These are phyloP conservation scores for Apamea sordens DNA, from an alignment of 2,888 invertebrate species.

Conservation along the genomic window DNA sequence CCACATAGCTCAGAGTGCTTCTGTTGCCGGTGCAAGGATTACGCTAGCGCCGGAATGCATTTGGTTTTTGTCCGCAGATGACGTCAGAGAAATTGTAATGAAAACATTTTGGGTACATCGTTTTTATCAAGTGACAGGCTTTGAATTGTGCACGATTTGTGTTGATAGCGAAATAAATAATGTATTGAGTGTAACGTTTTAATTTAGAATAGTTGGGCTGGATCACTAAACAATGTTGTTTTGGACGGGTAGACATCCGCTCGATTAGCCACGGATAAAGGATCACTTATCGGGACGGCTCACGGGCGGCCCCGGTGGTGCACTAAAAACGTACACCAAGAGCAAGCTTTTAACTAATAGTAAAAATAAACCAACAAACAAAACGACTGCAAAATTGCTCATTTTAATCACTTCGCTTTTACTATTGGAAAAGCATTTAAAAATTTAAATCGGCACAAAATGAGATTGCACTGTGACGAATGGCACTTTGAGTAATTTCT, in stretches of 20 bases:
- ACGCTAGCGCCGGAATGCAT: conserved; percentile 80
- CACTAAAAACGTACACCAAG: conserved; percentile 76
- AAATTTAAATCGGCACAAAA: conserved; percentile 75
- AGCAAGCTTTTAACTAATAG: conserved; percentile 79
- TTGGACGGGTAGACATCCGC: conserved; percentile 73
- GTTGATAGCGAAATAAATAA: conserved; percentile 51
- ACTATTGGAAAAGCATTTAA: conserved; percentile 76
- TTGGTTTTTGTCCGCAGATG: conserved; percentile 79
- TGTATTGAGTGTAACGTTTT: conserved; percentile 52
- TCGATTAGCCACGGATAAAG: conserved; percentile 82
- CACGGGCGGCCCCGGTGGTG: conserved; percentile 57
- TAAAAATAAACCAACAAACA: conserved; percentile 74
- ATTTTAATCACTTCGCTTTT: conserved; percentile 77
- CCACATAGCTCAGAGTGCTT: conserved; percentile 83
- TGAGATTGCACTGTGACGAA: conserved; percentile 77
- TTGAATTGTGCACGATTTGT: conserved; percentile 47
- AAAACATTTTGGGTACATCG: conserved; percentile 73
- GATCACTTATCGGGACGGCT: conserved; percentile 77
- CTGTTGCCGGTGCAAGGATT: conserved; percentile 84
- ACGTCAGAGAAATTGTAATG: conserved; percentile 79
- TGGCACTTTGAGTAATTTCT: conserved; percentile 77
- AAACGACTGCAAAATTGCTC: conserved; percentile 73
- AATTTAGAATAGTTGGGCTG: conserved; percentile 73
- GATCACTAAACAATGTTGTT: conserved; percentile 74
- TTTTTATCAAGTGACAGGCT: conserved; percentile 63